Evolutionary conservation across 1,140 invertebrate genomes (phyloP), one percentile per base, ranked within the genome.

Genomic region (Lepidotrigona ventralis): DNA sequence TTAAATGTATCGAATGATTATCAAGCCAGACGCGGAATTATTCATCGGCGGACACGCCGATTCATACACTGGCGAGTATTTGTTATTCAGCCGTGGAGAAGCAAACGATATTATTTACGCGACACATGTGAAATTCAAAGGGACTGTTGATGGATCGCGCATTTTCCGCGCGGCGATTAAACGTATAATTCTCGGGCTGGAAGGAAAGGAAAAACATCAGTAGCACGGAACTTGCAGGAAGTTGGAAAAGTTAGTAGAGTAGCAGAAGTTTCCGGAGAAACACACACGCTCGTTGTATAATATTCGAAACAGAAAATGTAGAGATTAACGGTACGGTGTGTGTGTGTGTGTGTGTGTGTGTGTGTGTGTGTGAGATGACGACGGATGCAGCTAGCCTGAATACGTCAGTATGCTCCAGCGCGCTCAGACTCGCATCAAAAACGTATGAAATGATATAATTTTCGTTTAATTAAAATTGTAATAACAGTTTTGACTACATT

Each of bases 401-500:
- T 84, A 81, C 88, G 79, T 85, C 84, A 86, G 85, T 66, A 56
- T 56, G 81, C 79, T 69, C 80, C 79, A 63, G 71, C 66, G 88
- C 83, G 86, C 72, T 73, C 84, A 53, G 76, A 72, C 75, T 85
- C 76, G 81, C 86, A 76, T 91, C 87, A 90, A 91, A 82, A 85
- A 90, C 90, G 89, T 88, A 90, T 64, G 85, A 90, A 91, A 91
- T 85, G 86, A 89, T 90, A 89, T 91, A 89, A 91, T 91, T 90
- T 90, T 89, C 90, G 86, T 91, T 91, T 91, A 91, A 91, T 91
- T 91, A 91, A 91, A 91, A 91, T 84, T 85, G 88, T 88, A 89
- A 90, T 91, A 91, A 90, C 86, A 90, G 90, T 90, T 89, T 87
- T 84, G 85, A 83, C 84, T 77, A 83, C 89, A 88, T 90, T 90